These are phyloP conservation scores for Amphimallon solstitiale DNA, from an alignment of 2,888 invertebrate genomes.

Conservation along the genomic window DNA sequence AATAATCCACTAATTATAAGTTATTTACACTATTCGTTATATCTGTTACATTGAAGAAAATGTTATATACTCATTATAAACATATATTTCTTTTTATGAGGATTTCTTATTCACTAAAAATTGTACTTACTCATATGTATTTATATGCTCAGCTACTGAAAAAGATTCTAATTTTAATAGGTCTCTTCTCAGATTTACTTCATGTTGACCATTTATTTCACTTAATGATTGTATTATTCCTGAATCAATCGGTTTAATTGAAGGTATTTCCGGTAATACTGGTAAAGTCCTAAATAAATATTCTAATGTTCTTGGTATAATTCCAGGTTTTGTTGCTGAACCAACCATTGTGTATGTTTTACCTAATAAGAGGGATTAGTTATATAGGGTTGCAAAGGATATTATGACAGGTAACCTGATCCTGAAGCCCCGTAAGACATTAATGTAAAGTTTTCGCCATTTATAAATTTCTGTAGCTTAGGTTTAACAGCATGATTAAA, in stretches of 20 bases:
- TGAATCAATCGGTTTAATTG: conserved; percentile 60
- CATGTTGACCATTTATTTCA: conserved; percentile 48
- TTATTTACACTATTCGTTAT: too few species aligned
- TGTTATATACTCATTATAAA: too few species aligned
- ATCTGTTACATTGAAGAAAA: too few species aligned
- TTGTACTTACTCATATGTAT: conserved; percentile 48
- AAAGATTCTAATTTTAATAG: conserved; percentile 48
- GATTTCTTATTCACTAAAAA: too few species aligned
- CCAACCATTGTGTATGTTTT: conserved; percentile 64
- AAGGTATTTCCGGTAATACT: conserved; percentile 55
- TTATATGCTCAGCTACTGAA: conserved; percentile 42
- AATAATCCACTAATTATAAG: too few species aligned
- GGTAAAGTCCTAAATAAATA: conserved; percentile 61
- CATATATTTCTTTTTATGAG: too few species aligned
- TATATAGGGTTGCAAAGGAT: conserved; percentile 8
- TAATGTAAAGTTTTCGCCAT: conserved; percentile 78
- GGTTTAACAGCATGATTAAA: conserved; percentile 54
- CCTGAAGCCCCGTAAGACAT: too few species aligned
- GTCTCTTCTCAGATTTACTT: conserved; percentile 50
- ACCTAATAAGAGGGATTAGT: conserved; percentile 49
- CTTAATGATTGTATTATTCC: conserved; percentile 59
- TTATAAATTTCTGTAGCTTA: conserved; percentile 55
- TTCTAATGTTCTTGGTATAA: conserved; percentile 71
- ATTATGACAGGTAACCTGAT: conserved; percentile 60
- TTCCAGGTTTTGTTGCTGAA: conserved; percentile 69